These are phyloP conservation scores for Euthynnus affinis DNA, from an alignment of 2,797 vertebrate species.

Conservation along the genomic window DNA sequence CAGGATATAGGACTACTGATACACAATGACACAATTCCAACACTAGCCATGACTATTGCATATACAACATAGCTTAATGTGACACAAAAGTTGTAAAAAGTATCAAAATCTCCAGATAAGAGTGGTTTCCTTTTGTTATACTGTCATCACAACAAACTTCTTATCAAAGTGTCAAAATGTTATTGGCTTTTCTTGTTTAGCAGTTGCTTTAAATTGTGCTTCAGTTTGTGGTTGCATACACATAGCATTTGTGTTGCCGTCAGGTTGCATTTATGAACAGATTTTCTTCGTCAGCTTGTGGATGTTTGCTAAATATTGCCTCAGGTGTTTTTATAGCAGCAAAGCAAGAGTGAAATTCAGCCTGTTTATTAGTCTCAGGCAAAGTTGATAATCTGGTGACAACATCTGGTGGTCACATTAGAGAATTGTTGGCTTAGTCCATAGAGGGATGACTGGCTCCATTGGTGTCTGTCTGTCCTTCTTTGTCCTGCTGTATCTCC, in stretches of 20 bases:
- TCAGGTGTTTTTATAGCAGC: constrained; percentile 66
- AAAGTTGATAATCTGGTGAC: constrained; percentile 77
- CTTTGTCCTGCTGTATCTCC: constrained; percentile 45
- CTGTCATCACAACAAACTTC: constrained; percentile 10
- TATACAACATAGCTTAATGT: too few relatives aligned
- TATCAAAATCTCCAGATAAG: too few relatives aligned
- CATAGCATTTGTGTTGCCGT: too few relatives aligned
- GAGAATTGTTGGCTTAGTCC: constrained; percentile 67
- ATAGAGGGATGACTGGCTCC: constrained; percentile 51
- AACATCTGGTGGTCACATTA: constrained; percentile 82
- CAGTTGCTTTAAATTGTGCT: constrained; percentile 21
- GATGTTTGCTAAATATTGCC: constrained; percentile 57
- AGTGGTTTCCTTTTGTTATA: neutral
- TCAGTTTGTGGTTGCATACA: constrained; percentile 15
- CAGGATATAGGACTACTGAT: too few relatives aligned
- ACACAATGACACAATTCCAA: too few relatives aligned
- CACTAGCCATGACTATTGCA: too few relatives aligned
- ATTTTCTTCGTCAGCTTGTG: constrained; percentile 41
- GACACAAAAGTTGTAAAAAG: too few relatives aligned
- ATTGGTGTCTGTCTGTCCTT: constrained; percentile 14
- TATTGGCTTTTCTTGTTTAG: constrained; percentile 35
- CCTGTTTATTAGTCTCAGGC: constrained; percentile 72
- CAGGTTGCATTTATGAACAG: neutral
- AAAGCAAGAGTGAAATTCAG: constrained; percentile 54
- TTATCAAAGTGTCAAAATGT: constrained; percentile 17